Evolutionary conservation across 1,140 invertebrate genomes (phyloP), one percentile per base, ranked within the genome.

Genomic region (Lethrus apterus): DNA sequence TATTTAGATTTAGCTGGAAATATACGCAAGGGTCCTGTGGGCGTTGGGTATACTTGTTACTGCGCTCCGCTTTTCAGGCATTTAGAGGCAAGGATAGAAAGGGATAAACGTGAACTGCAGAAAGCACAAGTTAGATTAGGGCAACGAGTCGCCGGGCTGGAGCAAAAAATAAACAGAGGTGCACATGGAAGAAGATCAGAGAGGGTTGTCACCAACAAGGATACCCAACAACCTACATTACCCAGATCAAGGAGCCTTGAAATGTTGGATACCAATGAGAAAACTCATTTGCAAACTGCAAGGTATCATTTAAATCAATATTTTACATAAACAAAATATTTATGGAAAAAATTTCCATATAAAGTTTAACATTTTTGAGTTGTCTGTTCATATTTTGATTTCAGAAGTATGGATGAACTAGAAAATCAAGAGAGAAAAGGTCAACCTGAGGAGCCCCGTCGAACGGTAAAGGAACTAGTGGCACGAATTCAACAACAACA

Each of bases 1-100:
- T 98, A 86, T 67, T 72, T 94, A 41, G 93, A 97, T 66, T 71
- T 98, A 42, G 91, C 90, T n/a, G 93, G 93, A 2, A 94, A 96
- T 62, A 93, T 98, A 42, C 82, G 89, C 54, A 95, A 96, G 69
- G 92, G 93, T 3, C 91, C 91, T 0, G 80, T 93, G 7, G 90
- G 91, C 1, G 85, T 91, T 5, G 86, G 87, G 0, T 86, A 89
- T 57, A 77, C 77, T 5, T 84, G 82, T 57, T 82, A 81, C 57
- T 84, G 81, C 62, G 80, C 78, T 0, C 85, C 86, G 3, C 84
- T 92, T 57, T 86, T 95, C 60, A 78, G 84, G 48, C 84, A 91
- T 48, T 81, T 94, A 62, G 90, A 94, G 65, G 80, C 87, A 34
- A 83, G 86, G 50, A 62, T 94, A 9, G 89, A 89, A 56, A 77